These are phyloP conservation scores for Conistra vaccinii DNA, from an alignment of 2,888 invertebrate genomes.

Conservation along the genomic window DNA sequence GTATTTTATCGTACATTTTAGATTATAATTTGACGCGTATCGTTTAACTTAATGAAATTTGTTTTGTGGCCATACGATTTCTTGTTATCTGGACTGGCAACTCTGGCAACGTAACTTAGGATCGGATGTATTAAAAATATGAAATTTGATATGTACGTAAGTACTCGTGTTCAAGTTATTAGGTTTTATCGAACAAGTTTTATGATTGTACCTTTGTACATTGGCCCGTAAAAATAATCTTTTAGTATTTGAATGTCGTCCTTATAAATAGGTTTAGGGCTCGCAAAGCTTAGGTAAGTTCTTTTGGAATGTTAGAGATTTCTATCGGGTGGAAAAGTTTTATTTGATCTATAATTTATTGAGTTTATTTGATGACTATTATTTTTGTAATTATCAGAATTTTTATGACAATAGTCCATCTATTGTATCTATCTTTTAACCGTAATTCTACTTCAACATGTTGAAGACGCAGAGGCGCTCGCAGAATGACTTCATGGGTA, in stretches of 20 bases:
- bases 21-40: slow-evolving; percentile 83
- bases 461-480: background rate
- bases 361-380: background rate
- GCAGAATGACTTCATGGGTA: background rate
- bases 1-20: slow-evolving; percentile 85
- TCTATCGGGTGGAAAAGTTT: slow-evolving; percentile 7
- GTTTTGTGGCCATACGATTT: slow-evolving; percentile 72
- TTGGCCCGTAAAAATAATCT: slow-evolving; percentile 56
- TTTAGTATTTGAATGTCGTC: slow-evolving; percentile 52
- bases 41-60: slow-evolving; percentile 82
- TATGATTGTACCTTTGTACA: slow-evolving; percentile 43
- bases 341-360: background rate
- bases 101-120: slow-evolving; percentile 54
- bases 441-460: background rate
- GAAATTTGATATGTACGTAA: slow-evolving; percentile 58
- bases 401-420: background rate
- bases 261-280: slow-evolving; percentile 43
- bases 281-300: slow-evolving; percentile 22
- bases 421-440: background rate
- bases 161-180: slow-evolving; percentile 52
- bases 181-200: slow-evolving; percentile 57
- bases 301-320: slow-evolving; percentile 12
- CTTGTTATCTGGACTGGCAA: slow-evolving; percentile 52
- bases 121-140: slow-evolving; percentile 57
- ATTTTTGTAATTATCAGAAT: background rate